Conservation (phyloP, 2,113 vertebrate species). For the Zootoca vivipara region DNA sequence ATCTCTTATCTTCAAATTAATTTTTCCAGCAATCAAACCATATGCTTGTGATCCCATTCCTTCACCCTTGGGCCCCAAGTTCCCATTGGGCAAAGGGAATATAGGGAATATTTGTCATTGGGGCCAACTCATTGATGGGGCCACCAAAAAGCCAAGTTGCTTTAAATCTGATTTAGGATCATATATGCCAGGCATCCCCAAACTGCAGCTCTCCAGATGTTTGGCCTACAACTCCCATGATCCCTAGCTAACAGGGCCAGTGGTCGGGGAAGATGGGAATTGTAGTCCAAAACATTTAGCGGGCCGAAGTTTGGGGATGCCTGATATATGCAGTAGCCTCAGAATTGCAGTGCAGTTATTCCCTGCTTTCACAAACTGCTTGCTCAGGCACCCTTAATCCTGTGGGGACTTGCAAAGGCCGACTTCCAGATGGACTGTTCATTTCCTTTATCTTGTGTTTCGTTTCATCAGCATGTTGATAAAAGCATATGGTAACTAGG, state of each 20-base stretch:
- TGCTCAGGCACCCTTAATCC: background rate
- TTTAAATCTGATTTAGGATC: background rate
- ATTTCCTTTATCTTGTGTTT: background rate
- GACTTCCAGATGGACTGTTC: too few relatives aligned
- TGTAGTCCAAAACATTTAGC: too few relatives aligned
- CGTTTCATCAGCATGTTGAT: background rate
- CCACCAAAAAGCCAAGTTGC: background rate
- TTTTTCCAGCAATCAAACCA: background rate
- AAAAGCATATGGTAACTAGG: background rate
- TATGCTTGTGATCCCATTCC: background rate
- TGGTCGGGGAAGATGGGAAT: too few relatives aligned
- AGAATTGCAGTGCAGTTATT: background rate
- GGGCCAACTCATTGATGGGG: background rate
- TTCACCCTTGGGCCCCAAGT: too few relatives aligned
- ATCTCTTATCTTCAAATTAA: background rate
- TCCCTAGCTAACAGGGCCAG: too few relatives aligned
- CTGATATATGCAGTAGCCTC: background rate
- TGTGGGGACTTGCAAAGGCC: background rate
- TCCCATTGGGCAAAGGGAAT: background rate
- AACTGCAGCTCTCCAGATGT: too few relatives aligned
- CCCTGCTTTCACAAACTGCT: background rate
- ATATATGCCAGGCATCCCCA: too few relatives aligned
- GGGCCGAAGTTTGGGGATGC: too few relatives aligned
- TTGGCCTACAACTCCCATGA: too few relatives aligned
- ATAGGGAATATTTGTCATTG: background rate